These are phyloP conservation scores for Microplitis deprimator DNA, from an alignment of 2,888 invertebrate species.

Conservation along the genomic window DNA sequence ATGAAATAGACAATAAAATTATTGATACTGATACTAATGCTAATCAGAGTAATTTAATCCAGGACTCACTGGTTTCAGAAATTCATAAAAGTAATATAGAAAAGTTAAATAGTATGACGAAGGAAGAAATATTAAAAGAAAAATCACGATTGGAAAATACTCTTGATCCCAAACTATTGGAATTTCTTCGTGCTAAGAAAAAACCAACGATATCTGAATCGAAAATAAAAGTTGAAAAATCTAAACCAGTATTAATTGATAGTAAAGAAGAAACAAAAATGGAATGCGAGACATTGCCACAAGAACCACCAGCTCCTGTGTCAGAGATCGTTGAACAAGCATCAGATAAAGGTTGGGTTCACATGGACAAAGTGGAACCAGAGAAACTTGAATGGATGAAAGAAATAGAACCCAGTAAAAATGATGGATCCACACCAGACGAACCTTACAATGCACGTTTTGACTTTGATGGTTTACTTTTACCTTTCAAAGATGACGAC, in stretches of 20 bases:
- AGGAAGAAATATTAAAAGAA: constrained; percentile 83
- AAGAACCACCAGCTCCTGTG: constrained; percentile 55
- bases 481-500: constrained; percentile 80
- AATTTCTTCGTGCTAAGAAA: constrained; percentile 76
- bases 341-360: constrained; percentile 81
- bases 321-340: constrained; percentile 66
- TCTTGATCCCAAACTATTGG: constrained; percentile 79
- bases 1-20: background rate
- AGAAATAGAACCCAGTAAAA: constrained; percentile 74
- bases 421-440: constrained; percentile 68
- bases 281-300: constrained; percentile 45
- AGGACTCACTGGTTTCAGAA: constrained; percentile 68
- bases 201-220: constrained; percentile 45
- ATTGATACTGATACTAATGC: background rate
- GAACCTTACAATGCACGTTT: constrained; percentile 85
- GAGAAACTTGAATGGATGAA: constrained; percentile 94
- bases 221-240: constrained; percentile 42
- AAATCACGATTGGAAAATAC: constrained; percentile 78
- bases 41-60: constrained; percentile 41
- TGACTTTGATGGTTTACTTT: constrained; percentile 83
- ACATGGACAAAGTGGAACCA: constrained; percentile 89
- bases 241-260: background rate
- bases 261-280: constrained; percentile 42
- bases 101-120: constrained; percentile 79
- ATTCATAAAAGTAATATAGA: constrained; percentile 85